Evolutionary conservation across 2,113 vertebrate species (phyloP).

Genomic region (Heterochromis multidens): DNA sequence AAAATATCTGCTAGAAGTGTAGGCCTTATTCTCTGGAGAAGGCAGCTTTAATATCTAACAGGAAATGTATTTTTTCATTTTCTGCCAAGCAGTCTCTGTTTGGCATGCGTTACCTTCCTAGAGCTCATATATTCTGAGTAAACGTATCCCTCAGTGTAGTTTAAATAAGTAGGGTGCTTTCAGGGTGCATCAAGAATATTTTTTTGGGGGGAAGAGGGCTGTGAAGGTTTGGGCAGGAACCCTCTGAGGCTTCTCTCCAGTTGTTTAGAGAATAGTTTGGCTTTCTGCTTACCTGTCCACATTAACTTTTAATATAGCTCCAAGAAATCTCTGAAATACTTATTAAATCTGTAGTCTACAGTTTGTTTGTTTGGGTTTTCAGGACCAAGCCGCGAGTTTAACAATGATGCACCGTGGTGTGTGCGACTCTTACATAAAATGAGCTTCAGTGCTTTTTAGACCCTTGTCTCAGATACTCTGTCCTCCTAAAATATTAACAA

Average conservation of each 20-base stretch:
- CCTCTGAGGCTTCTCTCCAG: constrained; percentile 10
- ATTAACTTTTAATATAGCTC: constrained; percentile 16
- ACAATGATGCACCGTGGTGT: background rate
- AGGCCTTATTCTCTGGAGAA: constrained; percentile 22
- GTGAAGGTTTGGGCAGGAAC: background rate
- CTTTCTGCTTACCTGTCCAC: constrained; percentile 9
- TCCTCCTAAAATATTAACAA: background rate
- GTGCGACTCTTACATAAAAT: background rate
- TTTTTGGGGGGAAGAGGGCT: background rate
- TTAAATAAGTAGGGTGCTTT: constrained; percentile 22
- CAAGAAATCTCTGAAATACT: background rate
- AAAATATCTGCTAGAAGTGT: background rate
- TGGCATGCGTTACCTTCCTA: constrained; percentile 1
- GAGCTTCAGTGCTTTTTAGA: background rate
- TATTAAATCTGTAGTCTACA: background rate
- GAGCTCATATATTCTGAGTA: constrained; percentile 11
- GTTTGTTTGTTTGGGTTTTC: background rate
- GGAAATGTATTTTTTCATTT: constrained; percentile 24
- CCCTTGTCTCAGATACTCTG: background rate
- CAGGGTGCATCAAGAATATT: constrained; percentile 2
- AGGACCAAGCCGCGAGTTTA: background rate
- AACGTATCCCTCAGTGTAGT: constrained; percentile 1
- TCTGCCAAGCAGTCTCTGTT: constrained; percentile 2
- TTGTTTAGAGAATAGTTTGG: constrained; percentile 16
- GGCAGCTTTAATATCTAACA: constrained; percentile 34